These are phyloP conservation scores for Pituophis catenifer DNA, from an alignment of 2,113 vertebrate genomes.

Conservation along the genomic window DNA sequence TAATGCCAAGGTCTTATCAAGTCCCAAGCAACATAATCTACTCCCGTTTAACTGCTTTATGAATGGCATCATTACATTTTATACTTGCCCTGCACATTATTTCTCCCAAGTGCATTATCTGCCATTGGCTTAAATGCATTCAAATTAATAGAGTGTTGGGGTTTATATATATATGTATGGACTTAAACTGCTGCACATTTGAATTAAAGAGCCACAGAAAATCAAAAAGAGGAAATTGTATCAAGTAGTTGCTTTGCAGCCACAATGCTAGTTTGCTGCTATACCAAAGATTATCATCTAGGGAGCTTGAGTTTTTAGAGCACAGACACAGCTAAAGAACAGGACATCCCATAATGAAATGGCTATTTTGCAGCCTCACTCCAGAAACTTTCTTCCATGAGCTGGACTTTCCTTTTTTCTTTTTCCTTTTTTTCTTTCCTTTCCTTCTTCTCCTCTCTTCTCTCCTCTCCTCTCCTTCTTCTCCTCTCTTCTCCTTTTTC, in stretches of 20 bases:
- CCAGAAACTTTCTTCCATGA: not conserved
- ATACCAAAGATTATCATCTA: not conserved
- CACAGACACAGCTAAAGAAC: not conserved
- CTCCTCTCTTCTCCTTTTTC: not conserved
- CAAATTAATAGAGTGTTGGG: constrained; percentile 46
- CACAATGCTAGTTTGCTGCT: not conserved
- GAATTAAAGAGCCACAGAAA: constrained; percentile 30
- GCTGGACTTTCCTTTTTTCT: not conserved
- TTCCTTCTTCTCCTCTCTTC: not conserved
- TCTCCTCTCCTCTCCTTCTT: no score
- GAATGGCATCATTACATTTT: constrained; percentile 37
- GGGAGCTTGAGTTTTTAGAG: not conserved
- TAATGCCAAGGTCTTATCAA: not conserved
- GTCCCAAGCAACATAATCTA: rapidly evolving
- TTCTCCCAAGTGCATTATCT: constrained; percentile 59
- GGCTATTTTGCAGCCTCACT: not conserved
- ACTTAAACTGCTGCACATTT: constrained; percentile 36
- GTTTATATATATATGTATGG: not conserved
- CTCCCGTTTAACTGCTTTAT: not conserved
- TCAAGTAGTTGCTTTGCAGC: not conserved
- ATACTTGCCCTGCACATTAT: constrained; percentile 42
- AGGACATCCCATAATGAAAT: not conserved
- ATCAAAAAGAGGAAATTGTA: not conserved
- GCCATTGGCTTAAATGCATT: constrained; percentile 47
- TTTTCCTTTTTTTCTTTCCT: no score